Conservation (phyloP, 2,888 invertebrate genomes). For the Diarsia dahlii region DNA sequence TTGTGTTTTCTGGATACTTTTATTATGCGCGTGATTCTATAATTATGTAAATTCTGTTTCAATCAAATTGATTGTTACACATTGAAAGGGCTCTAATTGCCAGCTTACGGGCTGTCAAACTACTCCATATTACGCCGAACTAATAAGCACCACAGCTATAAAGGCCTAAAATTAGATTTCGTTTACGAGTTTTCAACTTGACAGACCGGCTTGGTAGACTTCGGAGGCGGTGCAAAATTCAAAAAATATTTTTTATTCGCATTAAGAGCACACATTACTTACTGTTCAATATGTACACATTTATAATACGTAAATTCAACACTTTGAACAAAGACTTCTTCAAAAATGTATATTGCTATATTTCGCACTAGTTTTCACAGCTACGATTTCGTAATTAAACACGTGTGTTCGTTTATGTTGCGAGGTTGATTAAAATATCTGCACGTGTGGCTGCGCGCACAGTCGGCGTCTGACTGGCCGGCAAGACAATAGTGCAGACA, state of each 20-base stretch:
- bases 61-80: conserved; percentile 28
- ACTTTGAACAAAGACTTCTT: conserved; percentile 27
- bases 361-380: conserved; percentile 59
- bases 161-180: conserved; percentile 47
- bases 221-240: conserved; percentile 16
- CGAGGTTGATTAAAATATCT: conserved; percentile 34
- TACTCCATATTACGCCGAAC: conserved; percentile 24
- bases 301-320: conserved; percentile 32
- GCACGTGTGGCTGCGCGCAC: conserved; percentile 66
- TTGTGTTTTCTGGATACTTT: not conserved
- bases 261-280: conserved; percentile 49
- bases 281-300: conserved; percentile 50
- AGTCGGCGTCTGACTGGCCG: conserved; percentile 73
- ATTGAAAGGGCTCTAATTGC: not conserved
- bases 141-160: conserved; percentile 17
- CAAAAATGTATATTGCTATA: conserved; percentile 19
- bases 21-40: not conserved
- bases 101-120: conserved; percentile 14
- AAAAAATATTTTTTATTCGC: conserved; percentile 36
- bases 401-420: conserved; percentile 65
- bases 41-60: conserved; percentile 2
- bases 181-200: conserved; percentile 43
- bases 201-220: conserved; percentile 45
- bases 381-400: conserved; percentile 64
- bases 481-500: conserved; percentile 69